Evolutionary conservation across 2,113 vertebrate genomes (phyloP).

Genomic region (Alligator sinensis): DNA sequence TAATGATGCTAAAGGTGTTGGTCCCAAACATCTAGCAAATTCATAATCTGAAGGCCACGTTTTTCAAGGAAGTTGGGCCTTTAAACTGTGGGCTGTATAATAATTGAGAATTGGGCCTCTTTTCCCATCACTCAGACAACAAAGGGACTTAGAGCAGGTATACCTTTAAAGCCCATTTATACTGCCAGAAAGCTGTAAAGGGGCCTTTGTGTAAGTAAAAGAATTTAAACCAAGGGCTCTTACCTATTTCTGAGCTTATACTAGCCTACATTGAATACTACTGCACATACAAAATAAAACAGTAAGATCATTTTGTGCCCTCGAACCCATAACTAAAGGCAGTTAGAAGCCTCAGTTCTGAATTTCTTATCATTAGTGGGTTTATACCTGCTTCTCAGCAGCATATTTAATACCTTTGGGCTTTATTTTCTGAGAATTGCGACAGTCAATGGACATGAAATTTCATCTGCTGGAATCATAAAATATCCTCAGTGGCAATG

Average conservation of each 20-base stretch:
- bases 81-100: not conserved
- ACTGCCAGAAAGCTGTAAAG: conserved; percentile 25
- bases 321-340: not conserved
- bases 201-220: not conserved
- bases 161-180: conserved; percentile 58
- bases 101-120: not conserved
- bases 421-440: not conserved
- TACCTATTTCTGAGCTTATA: conserved; percentile 26
- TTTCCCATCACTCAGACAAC: not conserved
- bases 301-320: not conserved
- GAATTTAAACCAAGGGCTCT: conserved; percentile 34
- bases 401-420: not conserved
- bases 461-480: not conserved
- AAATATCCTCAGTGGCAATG: accelerated
- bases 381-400: not conserved
- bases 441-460: not conserved
- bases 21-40: not conserved
- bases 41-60: not conserved
- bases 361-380: not conserved
- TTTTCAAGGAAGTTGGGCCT: not conserved
- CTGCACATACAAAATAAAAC: not conserved
- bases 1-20: not conserved
- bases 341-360: not conserved
- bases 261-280: not conserved
- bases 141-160: conserved; percentile 24